Conservation (phyloP, 2,797 vertebrate species). For the Petrocephalus schoutedeni region DNA sequence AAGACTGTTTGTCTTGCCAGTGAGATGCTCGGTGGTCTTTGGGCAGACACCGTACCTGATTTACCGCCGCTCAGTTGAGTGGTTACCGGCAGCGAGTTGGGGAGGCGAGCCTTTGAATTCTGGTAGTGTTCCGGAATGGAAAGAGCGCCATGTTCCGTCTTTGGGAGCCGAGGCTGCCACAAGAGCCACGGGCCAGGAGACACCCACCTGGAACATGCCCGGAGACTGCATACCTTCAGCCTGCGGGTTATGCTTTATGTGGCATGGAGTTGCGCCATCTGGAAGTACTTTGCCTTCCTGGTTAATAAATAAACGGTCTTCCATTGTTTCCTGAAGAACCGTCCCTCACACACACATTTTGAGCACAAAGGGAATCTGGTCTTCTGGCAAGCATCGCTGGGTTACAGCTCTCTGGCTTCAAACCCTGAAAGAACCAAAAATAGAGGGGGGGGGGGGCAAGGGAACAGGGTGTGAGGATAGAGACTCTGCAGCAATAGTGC, state of each 20-base stretch:
- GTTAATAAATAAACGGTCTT: conserved; percentile 27
- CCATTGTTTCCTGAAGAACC: not conserved
- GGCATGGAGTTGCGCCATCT: conserved; percentile 40
- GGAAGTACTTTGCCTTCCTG: conserved; percentile 45
- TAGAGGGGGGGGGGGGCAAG: not conserved
- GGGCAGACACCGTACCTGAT: not conserved
- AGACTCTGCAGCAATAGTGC: conserved; percentile 38
- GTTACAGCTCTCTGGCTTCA: conserved; percentile 40
- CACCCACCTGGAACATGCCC: conserved; percentile 36
- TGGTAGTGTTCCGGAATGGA: not conserved
- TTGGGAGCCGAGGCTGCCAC: conserved; percentile 46
- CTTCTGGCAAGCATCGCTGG: not conserved
- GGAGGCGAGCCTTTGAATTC: not conserved
- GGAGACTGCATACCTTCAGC: conserved; percentile 45
- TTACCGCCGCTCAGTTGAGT: not conserved
- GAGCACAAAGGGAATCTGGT: not conserved
- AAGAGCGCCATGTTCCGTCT: conserved; percentile 32
- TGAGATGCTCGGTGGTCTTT: not conserved
- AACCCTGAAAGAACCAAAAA: conserved; percentile 53
- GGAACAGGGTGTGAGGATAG: not conserved
- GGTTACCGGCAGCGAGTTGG: not conserved
- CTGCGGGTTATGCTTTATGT: conserved; percentile 29
- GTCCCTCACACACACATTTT: not conserved
- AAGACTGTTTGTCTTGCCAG: conserved; percentile 1
- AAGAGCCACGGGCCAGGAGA: not conserved